Evolutionary conservation across 2,113 vertebrate species (phyloP), one percentile per base, ranked within the genome.

Genomic region (Xiphias gladius): DNA sequence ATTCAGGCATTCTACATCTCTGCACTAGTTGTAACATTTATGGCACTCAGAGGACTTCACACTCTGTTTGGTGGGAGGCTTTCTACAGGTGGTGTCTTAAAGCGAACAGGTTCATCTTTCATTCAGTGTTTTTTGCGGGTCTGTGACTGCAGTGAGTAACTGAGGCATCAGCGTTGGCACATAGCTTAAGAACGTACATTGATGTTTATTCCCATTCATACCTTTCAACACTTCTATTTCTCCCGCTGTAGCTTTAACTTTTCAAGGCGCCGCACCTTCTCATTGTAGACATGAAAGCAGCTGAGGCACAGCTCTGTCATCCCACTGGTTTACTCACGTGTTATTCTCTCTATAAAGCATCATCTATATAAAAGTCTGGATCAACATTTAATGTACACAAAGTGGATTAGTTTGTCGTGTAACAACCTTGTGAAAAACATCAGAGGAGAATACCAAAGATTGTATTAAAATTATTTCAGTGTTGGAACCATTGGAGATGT

Each of bases 141-240:
- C 41, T n/a, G 13, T 2, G 6, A 28, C 46, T 11, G 10, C 20
- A 54, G 3, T 48, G 62, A 72, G 24, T 22, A 26, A 59, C 26
- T 58, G 24, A n/a, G 39, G 22, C 59, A 52, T 54, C 61, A 14
- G 32, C 12, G 1, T 10, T 50, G 24, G 63, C 30, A 20, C 13
- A 8, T 24, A 57, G 37, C 61, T 76, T n/a, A 20, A 48, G 63
- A 69, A 2, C 4, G 2, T 24, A 54, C 8, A 52, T 63, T 68
- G 55, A 83, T 35, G 28, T 76, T 83, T 80, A 39, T 28, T 54
- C 17, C 30, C 28, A 46, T 77, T 65, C 24, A 65, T 22, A 41
- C 22, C 24, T 55, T 58, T 64, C 22, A 61, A 24, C 11, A n/a
- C 50, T 68, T 55, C 3, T 28, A 14, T 20, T 32, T 65, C 26